A percentile compares a stretch with the other conserved stretches of the same genome.
Conservation (phyloP, 2,797 vertebrate genomes). For the Dryobates pubescens region DNA sequence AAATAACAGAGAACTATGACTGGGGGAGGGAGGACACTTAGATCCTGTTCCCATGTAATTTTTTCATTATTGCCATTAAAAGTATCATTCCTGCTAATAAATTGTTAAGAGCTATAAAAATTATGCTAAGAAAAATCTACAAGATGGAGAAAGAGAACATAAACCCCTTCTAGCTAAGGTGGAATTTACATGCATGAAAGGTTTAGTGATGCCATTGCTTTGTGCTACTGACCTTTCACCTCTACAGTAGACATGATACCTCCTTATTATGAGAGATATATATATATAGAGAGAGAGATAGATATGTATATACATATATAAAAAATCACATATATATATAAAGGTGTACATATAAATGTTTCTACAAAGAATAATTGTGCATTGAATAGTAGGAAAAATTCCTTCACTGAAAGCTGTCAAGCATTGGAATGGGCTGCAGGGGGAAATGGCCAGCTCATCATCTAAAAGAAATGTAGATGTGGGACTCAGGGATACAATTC, state of each 20-base stretch:
- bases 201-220: too few relatives aligned
- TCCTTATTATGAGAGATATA: background rate
- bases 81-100: conserved; percentile 72
- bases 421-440: background rate
- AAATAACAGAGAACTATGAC: conserved; percentile 74
- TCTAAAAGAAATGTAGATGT: background rate
- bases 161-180: background rate
- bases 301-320: background rate
- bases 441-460: background rate
- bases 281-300: background rate
- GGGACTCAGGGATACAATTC: background rate
- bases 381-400: background rate
- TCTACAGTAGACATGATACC: background rate
- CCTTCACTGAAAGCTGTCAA: background rate
- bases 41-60: conserved; percentile 75
- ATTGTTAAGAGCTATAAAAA: conserved; percentile 73
- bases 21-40: conserved; percentile 64
- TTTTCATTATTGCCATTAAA: conserved; percentile 76
- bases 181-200: background rate
- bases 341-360: background rate
- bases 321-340: background rate
- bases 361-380: background rate
- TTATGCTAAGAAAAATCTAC: conserved; percentile 48
- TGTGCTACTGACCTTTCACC: background rate
- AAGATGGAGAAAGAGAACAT: background rate